Percentiles rank a stretch among this genome's conserved stretches.
These are phyloP conservation scores for Reticulitermes speratus DNA, from an alignment of 1,140 invertebrate species.

Conservation along the genomic window DNA sequence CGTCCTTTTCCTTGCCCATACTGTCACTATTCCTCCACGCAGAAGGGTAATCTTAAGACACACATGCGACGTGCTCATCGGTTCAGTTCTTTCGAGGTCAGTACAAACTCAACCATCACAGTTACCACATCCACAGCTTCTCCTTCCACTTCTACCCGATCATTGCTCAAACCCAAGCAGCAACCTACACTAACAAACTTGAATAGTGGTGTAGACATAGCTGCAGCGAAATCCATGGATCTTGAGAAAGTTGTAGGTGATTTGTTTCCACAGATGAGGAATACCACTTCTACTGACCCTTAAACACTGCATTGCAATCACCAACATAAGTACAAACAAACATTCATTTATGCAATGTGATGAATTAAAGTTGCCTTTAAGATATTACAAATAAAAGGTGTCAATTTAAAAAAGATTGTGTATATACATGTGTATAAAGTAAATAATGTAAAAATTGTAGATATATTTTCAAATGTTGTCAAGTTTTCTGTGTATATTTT, in stretches of 20 bases:
- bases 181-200: neutral
- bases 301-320: neutral
- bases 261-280: constrained; percentile 19
- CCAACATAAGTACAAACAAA: neutral
- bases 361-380: constrained; percentile 6
- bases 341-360: constrained; percentile 16
- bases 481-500: constrained; percentile 6
- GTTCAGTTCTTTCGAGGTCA: constrained; percentile 20
- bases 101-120: neutral
- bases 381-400: constrained; percentile 17
- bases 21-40: constrained; percentile 56
- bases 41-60: constrained; percentile 61
- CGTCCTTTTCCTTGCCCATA: constrained; percentile 53
- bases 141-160: neutral
- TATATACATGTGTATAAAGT: neutral
- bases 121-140: neutral
- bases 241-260: constrained; percentile 22
- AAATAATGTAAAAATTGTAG: constrained; percentile 11
- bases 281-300: neutral
- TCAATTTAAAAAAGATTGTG: neutral
- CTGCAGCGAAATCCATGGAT: neutral
- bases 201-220: neutral
- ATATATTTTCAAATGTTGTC: constrained; percentile 13
- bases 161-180: constrained; percentile 19
- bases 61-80: constrained; percentile 57